phyloP scores from a whole-genome alignment of 1,140 invertebrate genomes.

The Ectropis grisescens region DNA sequence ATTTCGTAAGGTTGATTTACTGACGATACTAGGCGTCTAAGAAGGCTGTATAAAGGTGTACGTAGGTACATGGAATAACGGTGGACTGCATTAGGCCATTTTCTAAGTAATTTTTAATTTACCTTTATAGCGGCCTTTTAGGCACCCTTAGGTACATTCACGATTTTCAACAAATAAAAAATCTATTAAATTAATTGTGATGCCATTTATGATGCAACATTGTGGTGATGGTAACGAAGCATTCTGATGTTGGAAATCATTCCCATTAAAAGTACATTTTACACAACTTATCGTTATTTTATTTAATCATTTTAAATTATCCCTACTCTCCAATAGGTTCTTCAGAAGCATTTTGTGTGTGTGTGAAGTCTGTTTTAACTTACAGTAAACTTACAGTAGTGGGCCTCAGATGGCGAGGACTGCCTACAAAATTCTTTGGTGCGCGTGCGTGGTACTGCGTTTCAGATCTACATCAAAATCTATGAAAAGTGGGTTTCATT shows the following conservation, averaged over 20 bases:
- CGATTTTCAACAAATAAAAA: too few relatives aligned
- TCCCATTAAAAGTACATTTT: slow-evolving; percentile 64
- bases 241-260: slow-evolving; percentile 50
- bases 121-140: too few relatives aligned
- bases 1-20: too few relatives aligned
- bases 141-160: too few relatives aligned
- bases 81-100: too few relatives aligned
- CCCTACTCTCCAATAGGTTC: not conserved
- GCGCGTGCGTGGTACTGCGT: not conserved
- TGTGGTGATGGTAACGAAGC: not conserved
- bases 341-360: not conserved
- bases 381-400: not conserved
- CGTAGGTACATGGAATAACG: too few relatives aligned
- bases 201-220: not conserved
- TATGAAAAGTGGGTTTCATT: too few relatives aligned
- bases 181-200: slow-evolving; percentile 2
- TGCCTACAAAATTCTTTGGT: not conserved
- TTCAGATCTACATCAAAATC: not conserved
- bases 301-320: slow-evolving; percentile 10
- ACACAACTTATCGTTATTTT: slow-evolving; percentile 34
- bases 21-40: too few relatives aligned
- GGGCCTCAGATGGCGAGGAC: not conserved
- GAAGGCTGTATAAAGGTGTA: too few relatives aligned
- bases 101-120: too few relatives aligned
- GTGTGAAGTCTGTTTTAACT: not conserved